phyloP scores from a whole-genome alignment of 2,888 invertebrate genomes.

The Callyntrura sp. region DNA sequence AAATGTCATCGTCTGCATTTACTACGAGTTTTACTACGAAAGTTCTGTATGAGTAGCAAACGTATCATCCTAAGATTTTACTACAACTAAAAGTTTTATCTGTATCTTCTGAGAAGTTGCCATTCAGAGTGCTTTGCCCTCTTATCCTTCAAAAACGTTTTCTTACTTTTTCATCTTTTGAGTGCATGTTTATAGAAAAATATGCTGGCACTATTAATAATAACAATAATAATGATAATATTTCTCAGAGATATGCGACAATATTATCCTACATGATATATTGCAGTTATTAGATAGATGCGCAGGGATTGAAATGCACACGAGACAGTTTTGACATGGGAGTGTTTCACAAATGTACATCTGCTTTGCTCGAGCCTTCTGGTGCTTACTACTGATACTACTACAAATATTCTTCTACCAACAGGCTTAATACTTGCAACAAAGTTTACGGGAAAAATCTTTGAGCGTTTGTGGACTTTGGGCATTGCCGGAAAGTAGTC shows the following conservation, averaged over 20 bases:
- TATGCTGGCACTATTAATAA: neutral
- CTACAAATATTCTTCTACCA: neutral
- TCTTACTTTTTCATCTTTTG: neutral
- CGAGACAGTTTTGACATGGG: conserved; percentile 70
- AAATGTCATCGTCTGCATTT: conserved; percentile 15
- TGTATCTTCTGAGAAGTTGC: conserved; percentile 31
- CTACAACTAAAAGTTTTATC: conserved; percentile 29
- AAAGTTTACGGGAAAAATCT: no score
- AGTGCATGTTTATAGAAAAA: conserved; percentile 23
- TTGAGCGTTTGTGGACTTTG: no score
- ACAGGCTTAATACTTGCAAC: neutral
- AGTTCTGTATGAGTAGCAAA: neutral
- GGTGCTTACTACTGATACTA: conserved; percentile 16
- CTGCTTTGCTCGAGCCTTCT: conserved; percentile 22
- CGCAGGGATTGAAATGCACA: conserved; percentile 48
- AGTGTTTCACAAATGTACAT: conserved; percentile 71
- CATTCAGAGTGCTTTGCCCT: conserved; percentile 76
- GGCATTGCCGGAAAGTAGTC: no score
- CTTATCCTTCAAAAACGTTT: conserved; percentile 73
- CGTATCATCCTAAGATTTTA: conserved; percentile 1
- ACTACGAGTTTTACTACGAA: conserved; percentile 48
- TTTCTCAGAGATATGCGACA: conserved; percentile 6
- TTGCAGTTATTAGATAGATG: conserved; percentile 24
- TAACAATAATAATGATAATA: conserved; percentile 33
- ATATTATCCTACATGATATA: conserved; percentile 21